Evolutionary conservation across 2,113 vertebrate species (phyloP), one percentile per base, ranked within the genome.

Genomic region (Damaliscus lunatus): DNA sequence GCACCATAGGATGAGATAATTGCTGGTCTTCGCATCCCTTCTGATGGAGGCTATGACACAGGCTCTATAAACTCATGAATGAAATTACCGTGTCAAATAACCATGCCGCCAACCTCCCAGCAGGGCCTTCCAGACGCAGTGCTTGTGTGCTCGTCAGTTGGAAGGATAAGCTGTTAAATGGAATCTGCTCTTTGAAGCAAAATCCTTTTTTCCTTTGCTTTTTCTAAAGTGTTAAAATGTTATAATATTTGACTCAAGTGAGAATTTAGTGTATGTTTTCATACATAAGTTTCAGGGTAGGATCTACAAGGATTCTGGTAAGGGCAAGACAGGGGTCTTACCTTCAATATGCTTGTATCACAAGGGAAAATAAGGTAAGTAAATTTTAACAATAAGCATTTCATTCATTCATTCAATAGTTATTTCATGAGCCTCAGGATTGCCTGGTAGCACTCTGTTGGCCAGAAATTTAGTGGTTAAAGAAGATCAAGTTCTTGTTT

Each of bases 181-280:
- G 11, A 77, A 36, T 78, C 43, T 92, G 19, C 29, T 89, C 27
- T 93, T 59, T 67, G 77, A 91, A 82, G 77, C n/a, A 40, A 53
- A 48, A 43, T 96, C 33, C 15, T 29, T 40, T 57, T 31, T 29
- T 2, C 50, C 5, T 11, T 74, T 13, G 0, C 52, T 94, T 82
- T 96, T 82, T 96, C 48, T 43, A 40, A 84, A 83, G 40, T 3
- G 33, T 17, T 71, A 78, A 15, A 33, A 33, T 67, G 1, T 84
- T 82, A 19, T 25, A 46, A 48, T 55, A 46, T 52, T 64, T 50
- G 31, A 48, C n/a, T 59, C 52, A 36, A 10, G 4, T 40, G 43
- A 57, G 53, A 57, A 40, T 52, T 74, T 36, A 50, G 8, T 91
- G 52, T 40, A 25, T 25, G 0, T 82, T 95, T 90, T 36, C 48